Evolutionary conservation across 2,113 vertebrate species (phyloP).

Genomic region (Grus americana): DNA sequence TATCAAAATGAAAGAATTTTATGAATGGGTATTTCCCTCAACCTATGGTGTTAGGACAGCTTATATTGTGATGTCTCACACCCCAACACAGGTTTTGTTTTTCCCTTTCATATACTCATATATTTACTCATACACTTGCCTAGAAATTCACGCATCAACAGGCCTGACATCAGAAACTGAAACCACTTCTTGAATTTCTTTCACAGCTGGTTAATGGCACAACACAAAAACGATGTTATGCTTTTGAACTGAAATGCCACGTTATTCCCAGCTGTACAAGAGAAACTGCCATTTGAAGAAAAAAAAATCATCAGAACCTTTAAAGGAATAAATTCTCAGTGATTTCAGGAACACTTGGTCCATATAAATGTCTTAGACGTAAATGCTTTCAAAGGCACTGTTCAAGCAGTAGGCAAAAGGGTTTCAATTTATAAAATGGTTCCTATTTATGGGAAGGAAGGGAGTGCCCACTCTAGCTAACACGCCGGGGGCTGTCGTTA

Average conservation of each 20-base stretch:
- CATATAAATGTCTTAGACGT: neutral
- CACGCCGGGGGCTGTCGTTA: neutral
- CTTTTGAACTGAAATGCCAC: neutral
- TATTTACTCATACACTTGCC: neutral
- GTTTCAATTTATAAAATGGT: conserved; percentile 7
- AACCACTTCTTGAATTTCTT: neutral
- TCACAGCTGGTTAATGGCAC: neutral
- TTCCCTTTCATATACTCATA: neutral
- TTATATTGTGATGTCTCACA: neutral
- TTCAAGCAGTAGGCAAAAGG: conserved; percentile 14
- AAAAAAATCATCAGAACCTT: neutral
- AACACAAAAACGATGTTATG: neutral
- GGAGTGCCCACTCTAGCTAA: neutral
- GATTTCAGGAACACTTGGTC: neutral
- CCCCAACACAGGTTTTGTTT: neutral
- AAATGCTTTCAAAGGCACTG: neutral
- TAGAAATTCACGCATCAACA: neutral
- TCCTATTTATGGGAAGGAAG: conserved; percentile 37
- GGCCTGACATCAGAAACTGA: neutral
- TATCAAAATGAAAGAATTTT: neutral
- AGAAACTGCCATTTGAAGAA: neutral
- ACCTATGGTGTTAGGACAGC: neutral
- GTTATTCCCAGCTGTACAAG: neutral
- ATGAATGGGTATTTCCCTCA: neutral
- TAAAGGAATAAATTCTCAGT: neutral